Evolutionary conservation across 2,113 vertebrate genomes (phyloP), one percentile per base, ranked within the genome.

Genomic region (Nestor notabilis): DNA sequence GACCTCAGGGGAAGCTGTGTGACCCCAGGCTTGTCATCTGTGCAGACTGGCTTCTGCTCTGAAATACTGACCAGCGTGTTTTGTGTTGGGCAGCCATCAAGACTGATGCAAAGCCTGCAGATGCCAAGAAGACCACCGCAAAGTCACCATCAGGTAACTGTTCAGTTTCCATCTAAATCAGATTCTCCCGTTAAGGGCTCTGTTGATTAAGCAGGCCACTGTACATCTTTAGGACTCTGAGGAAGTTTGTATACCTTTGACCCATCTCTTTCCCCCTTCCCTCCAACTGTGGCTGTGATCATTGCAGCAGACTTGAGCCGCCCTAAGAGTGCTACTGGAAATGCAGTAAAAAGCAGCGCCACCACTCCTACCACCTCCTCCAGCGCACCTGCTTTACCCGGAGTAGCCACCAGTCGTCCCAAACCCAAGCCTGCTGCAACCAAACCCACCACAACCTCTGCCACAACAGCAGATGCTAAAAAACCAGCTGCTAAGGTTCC

Each of bases 61-160:
- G n/a, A 6, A 13, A 2, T 11, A 4, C 46, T 95, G 5, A 76
- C 7, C 2, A 0, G 13, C 19, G 4, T 41, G 12, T 60, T 90
- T 83, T 85, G 14, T 60, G 1, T 85, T 71, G 27, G 90, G 71
- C 97, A 99, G 99, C 98, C 7, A 87, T 98, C n/a, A 99, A 99
- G 98, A 98, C 98, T 1, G 99, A 99, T 5, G 72, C 97, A 13
- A 99, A 99, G 95, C 90, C 98, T 13, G 89, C 95, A 9, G 99
- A 99, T 5, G 95, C 97, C 83, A 99, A 98, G 98, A 99, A 99
- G 97, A 80, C 97, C 19, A 41, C 95, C 25, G 86, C 97, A 3
- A 99, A 98, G 98, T 98, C 98, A 7, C 97, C 98, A 17, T 79
- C 99, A 98, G 99, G 99, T 99, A 98, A 92, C 11, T 10, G 20